Base-by-base conservation (phyloP, 2,888 invertebrate species). In the Yponomeuta evonymella region DNA sequence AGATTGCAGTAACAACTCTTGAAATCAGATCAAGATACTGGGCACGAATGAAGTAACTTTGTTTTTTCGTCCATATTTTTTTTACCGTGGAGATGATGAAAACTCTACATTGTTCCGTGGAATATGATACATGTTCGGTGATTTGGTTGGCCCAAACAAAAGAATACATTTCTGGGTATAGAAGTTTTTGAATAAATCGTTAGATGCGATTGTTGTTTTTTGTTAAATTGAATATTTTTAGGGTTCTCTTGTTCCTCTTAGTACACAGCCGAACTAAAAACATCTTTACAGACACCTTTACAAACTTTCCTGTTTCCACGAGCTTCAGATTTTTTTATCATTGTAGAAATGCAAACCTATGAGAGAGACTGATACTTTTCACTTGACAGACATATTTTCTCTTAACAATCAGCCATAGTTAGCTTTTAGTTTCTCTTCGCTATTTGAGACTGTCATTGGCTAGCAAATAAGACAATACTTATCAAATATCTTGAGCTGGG, bases 81-180 rank as follows among this genome's bases (percentile, higher is more conserved):
- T 58, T 58, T 58, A 15, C 51, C 51, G 15, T 79, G 79, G 78
- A 82, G 81, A 81, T 80, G 89, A 87, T 87, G 89, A 88, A 89
- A 90, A 89, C 83, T 87, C 79, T 85, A 87, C 84, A 89, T 89
- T 89, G 88, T 89, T 88, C 82, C 79, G 78, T 81, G 81, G 84
- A 84, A 85, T 85, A 88, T 89, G 90, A 90, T 90, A 84, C 87
- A 90, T 89, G 85, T 83, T 81, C 81, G 51, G 88, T 89, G 89
- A 90, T 90, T 90, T 87, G 85, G 81, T 82, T 86, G 86, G 85
- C 88, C 82, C 88, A 83, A 90, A 91, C 91, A 91, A 92, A 91
- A 88, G 89, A 89, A 90, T 88, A 85, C 83, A 83, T 87, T 89
- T 85, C 82, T 82, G 83, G 86, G 86, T 87, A 87, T 87, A 84